A percentile compares a stretch with the other conserved stretches of the same genome.
These are phyloP conservation scores for Clistopyga incitator DNA, from an alignment of 2,888 invertebrate genomes.

Conservation along the genomic window DNA sequence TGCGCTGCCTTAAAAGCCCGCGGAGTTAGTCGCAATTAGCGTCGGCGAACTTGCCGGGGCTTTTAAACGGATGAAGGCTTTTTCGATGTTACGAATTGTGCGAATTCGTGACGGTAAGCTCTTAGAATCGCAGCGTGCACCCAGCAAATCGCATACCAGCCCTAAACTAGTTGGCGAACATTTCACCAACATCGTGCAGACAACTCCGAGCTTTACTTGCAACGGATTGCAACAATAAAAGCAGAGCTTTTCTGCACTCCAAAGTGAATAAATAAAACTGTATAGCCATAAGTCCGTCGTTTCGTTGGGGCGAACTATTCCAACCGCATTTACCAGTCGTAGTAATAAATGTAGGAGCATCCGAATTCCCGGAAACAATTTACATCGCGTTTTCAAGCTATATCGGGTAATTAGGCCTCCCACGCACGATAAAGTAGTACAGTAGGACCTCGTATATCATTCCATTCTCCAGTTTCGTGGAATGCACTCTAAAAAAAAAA, in stretches of 20 bases:
- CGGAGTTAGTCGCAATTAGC: slow-evolving; percentile 79
- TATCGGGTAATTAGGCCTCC: too few relatives aligned
- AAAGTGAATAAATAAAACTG: slow-evolving; percentile 33
- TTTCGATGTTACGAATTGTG: slow-evolving; percentile 57
- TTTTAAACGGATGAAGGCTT: slow-evolving; percentile 78
- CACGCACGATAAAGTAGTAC: too few relatives aligned
- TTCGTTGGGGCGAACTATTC: neutral
- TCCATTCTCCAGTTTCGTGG: too few relatives aligned
- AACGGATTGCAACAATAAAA: slow-evolving; percentile 37
- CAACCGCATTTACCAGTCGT: slow-evolving; percentile 13
- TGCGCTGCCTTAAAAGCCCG: slow-evolving; percentile 74
- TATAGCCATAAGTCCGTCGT: slow-evolving; percentile 1
- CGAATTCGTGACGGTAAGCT: slow-evolving; percentile 70
- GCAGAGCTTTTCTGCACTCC: slow-evolving; percentile 25
- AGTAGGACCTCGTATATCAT: too few relatives aligned
- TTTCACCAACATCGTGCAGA: slow-evolving; percentile 18
- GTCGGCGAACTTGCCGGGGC: slow-evolving; percentile 73
- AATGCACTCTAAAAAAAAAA: too few relatives aligned
- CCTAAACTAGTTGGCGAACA: slow-evolving; percentile 29
- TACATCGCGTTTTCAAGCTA: too few relatives aligned
- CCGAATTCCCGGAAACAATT: slow-evolving; percentile 39
- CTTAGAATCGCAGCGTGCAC: slow-evolving; percentile 70
- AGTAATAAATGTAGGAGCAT: slow-evolving; percentile 17
- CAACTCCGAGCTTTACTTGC: slow-evolving; percentile 22
- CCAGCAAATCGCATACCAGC: slow-evolving; percentile 20